A percentile compares a stretch with the other conserved stretches of the same genome.
Evolutionary conservation across 1,140 invertebrate species (phyloP).

Genomic region (Dryas iulia): DNA sequence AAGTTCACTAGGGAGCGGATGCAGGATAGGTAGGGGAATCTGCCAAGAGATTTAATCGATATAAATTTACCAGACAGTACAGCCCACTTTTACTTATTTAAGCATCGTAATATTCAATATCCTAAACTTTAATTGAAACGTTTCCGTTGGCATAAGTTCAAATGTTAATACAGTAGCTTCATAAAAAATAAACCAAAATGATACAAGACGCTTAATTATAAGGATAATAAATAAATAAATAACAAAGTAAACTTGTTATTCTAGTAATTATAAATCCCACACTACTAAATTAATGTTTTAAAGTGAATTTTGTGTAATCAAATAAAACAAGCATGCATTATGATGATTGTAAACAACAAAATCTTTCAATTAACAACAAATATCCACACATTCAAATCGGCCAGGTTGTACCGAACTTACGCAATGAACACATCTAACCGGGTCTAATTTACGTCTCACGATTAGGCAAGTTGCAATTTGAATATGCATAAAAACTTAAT

Average conservation of each 20-base stretch:
- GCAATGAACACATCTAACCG: background rate
- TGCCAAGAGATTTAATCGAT: constrained; percentile 60
- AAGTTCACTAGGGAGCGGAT: constrained; percentile 29
- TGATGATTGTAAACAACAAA: background rate
- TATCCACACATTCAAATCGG: background rate
- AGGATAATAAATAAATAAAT: background rate
- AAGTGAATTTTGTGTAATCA: background rate
- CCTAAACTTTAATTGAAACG: background rate
- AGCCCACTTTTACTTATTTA: background rate
- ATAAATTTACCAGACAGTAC: constrained; percentile 41
- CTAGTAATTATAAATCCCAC: background rate
- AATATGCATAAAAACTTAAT: background rate
- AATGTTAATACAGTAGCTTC: background rate
- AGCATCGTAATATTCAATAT: background rate
- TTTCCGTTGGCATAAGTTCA: background rate
- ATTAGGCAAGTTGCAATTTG: background rate
- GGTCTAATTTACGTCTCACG: background rate
- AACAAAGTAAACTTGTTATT: background rate
- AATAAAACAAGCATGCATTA: background rate
- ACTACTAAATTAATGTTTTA: background rate
- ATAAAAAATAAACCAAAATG: background rate
- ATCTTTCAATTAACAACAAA: background rate
- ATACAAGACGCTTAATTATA: background rate
- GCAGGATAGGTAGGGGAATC: constrained; percentile 52
- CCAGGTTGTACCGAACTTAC: background rate